Evolutionary conservation across 35 echinoderm and acorn worm species (phyloP).

Genomic region (Amphiura filiformis): DNA sequence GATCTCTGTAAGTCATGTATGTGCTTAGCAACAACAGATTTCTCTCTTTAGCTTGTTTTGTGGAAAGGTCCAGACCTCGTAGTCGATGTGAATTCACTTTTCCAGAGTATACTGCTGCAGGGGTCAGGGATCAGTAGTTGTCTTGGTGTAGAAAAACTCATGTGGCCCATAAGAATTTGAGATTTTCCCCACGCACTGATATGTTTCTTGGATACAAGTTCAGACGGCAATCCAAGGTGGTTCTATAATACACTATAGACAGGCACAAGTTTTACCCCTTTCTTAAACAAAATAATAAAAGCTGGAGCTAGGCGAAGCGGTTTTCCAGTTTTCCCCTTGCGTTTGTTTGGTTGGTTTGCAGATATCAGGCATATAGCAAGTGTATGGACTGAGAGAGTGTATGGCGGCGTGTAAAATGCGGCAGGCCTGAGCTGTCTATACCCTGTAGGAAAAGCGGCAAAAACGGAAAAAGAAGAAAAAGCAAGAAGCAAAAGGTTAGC

Average conservation of each 20-base stretch:
- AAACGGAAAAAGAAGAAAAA: neutral
- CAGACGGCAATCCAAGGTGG: neutral
- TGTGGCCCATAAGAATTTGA: neutral
- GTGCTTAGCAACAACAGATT: neutral
- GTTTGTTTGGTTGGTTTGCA: too few relatives aligned
- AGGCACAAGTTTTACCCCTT: neutral
- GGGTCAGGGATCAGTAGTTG: neutral
- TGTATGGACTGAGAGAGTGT: neutral
- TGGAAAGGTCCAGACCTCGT: neutral
- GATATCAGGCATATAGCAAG: neutral
- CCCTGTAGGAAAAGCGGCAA: neutral
- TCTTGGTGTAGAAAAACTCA: neutral
- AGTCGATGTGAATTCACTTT: too few relatives aligned
- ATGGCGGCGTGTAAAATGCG: too few relatives aligned
- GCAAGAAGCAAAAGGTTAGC: slow-evolving; percentile 3
- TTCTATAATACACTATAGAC: neutral
- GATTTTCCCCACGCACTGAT: neutral
- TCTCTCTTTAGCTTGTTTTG: neutral
- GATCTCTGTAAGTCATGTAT: neutral
- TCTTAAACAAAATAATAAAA: neutral
- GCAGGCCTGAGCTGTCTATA: too few relatives aligned
- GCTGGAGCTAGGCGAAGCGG: neutral
- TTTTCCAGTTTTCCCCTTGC: neutral
- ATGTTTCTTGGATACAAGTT: neutral
- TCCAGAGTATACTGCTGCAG: neutral